Evolutionary conservation across 2,888 invertebrate genomes (phyloP), one percentile per base, ranked within the genome.

Genomic region (Mycalesis mineus): DNA sequence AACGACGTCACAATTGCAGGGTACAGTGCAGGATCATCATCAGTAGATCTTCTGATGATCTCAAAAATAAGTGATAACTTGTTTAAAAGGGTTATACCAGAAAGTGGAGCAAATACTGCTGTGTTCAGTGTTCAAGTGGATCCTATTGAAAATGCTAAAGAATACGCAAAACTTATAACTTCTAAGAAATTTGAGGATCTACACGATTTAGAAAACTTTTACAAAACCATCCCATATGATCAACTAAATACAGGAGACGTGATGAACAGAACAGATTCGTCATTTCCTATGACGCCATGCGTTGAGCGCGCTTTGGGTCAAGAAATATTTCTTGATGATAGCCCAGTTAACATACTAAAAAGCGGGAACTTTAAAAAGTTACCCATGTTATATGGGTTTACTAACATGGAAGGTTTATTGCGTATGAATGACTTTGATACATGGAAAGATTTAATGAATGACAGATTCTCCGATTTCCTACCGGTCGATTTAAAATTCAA

Each of bases 391-490:
- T 72, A 72, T 53, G 80, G 80, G 9, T 72, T 74, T 65, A 57
- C 69, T 37, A 64, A 75, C 39, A 72, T 70, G 70, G 79, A 80
- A 58, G 80, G 78, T 3, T 55, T 68, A 2, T 6, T 76, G 0
- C 68, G 75, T 9, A 22, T 74, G 0, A 28, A 41, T 0, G 29
- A 64, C 0, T 80, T 78, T 55, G 69, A 75, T 1, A 0, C 28
- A 0, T 77, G 75, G 75, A 74, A 65, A 47, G 51, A 58, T 40
- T 41, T 37, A 50, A 82, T 85, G 80, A 78, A 79, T 66, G 59
- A 69, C 13, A 76, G 74, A 0, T 84, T 84, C 68, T 72, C 78
- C 0, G 74, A 81, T 14, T 84, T 79, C 55, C 41, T 84, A n/a
- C 82, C 84, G 1, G 61, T 60, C 29, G 75, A 81, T 52, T 64